Evolutionary conservation across 2,113 vertebrate species (phyloP), one percentile per base, ranked within the genome.

Genomic region (Sus scrofa): DNA sequence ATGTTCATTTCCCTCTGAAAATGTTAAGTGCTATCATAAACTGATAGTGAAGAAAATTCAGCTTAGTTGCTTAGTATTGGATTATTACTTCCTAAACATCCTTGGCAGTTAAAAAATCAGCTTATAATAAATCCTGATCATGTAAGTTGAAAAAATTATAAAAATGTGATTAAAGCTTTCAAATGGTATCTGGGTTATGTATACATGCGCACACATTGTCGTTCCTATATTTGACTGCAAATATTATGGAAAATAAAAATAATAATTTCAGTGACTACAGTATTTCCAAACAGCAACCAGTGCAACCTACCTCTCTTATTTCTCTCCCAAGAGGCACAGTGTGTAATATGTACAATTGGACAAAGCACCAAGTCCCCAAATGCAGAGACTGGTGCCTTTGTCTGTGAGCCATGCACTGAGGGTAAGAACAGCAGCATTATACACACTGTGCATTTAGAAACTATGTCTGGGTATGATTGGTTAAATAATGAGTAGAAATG

Each of bases 401-500:
- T 24, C 81, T 77, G 24, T 78, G 90, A 96, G 30, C 44, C 63
- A 63, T 3, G 30, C 52, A 56, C 2, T 58, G 27, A 94, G 24
- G 87, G 54, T 32, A 6, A 91, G 24, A 96, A 92, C 54, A 86
- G 70, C 7, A 26, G 32, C 4, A 52, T 63, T 89, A 74, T 52
- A 39, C 78, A 93, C 82, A 65, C 68, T 63, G 18, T 54, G 93
- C 22, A 78, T 85, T 86, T 68, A 92, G 71, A 96, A 96, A 86
- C 60, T 90, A 85, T 22, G 68, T 44, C 60, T 93, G 7, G 26
- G 27, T 56, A 44, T 83, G 84, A 94, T 87, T 32, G 30, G 77
- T 91, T 95, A 96, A 88, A 95, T 91, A 93, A 65, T 30, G 67
- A 91, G 68, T 65, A 82, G 77, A 96, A 91, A 92, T 86, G 12